Evolutionary conservation across 2,888 invertebrate genomes (phyloP).

Genomic region (Branchellion lobata): DNA sequence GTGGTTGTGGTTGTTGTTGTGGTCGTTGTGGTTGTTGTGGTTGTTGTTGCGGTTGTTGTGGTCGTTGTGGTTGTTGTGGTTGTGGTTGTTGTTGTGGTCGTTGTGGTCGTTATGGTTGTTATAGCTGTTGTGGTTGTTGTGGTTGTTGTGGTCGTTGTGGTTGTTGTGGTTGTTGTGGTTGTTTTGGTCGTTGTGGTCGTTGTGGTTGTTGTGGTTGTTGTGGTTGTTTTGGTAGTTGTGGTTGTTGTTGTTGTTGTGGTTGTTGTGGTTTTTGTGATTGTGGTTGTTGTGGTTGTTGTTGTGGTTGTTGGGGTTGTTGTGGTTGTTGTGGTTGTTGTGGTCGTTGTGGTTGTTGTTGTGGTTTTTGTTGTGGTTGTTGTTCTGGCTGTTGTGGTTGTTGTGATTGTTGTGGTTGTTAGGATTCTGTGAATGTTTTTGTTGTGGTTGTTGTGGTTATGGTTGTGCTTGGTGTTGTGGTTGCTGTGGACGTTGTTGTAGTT

Average conservation of each 20-base stretch:
- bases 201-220: neutral
- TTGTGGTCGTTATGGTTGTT: too few relatives aligned
- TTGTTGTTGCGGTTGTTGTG: too few relatives aligned
- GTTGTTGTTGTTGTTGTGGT: neutral
- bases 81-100: too few relatives aligned
- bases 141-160: too few relatives aligned
- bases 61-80: too few relatives aligned
- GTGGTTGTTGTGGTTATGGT: neutral
- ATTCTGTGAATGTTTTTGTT: neutral
- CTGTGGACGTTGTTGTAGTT: neutral
- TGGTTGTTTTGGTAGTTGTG: neutral
- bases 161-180: too few relatives aligned
- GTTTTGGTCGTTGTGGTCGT: too few relatives aligned
- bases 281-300: neutral
- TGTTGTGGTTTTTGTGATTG: neutral
- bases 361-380: neutral
- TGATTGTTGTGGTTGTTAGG: neutral
- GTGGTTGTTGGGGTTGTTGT: neutral
- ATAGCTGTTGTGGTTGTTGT: too few relatives aligned
- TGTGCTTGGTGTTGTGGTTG: neutral
- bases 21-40: too few relatives aligned
- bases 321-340: neutral
- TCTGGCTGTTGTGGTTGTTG: neutral
- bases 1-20: too few relatives aligned
- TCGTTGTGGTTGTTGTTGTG: neutral